Evolutionary conservation across 2,113 vertebrate genomes (phyloP).

Genomic region (Pteruthius melanotis): DNA sequence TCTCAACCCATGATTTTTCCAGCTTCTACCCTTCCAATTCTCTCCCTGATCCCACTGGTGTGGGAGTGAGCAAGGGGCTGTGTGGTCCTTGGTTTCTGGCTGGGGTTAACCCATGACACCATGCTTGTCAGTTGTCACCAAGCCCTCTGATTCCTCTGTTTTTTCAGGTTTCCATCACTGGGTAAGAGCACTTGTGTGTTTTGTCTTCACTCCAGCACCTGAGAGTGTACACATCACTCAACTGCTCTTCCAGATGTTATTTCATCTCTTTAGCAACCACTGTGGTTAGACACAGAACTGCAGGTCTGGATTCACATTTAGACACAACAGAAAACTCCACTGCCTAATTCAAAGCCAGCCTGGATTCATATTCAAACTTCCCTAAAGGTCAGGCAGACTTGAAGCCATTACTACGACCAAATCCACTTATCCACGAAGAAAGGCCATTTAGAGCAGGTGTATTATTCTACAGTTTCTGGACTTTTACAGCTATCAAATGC

Average conservation of each 20-base stretch:
- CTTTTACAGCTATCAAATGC: background rate
- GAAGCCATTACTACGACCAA: background rate
- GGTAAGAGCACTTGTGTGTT: background rate
- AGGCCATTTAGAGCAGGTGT: background rate
- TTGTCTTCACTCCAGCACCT: background rate
- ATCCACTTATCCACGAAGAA: background rate
- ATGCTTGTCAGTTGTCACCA: background rate
- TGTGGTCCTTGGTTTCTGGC: background rate
- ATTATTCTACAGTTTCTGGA: background rate
- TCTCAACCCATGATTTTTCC: background rate
- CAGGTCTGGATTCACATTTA: background rate
- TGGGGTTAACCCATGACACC: background rate
- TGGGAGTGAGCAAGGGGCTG: background rate
- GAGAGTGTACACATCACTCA: background rate
- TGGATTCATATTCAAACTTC: background rate
- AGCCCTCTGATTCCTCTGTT: background rate
- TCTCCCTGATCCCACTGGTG: background rate
- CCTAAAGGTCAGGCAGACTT: background rate
- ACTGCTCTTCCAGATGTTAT: background rate
- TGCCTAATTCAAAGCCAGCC: background rate
- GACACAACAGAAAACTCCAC: background rate
- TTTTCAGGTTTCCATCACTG: background rate
- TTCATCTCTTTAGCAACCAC: background rate
- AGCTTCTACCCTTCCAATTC: background rate
- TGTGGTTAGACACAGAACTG: background rate